These are phyloP conservation scores for Asobara japonica DNA, from an alignment of 1,140 invertebrate genomes.

Conservation along the genomic window DNA sequence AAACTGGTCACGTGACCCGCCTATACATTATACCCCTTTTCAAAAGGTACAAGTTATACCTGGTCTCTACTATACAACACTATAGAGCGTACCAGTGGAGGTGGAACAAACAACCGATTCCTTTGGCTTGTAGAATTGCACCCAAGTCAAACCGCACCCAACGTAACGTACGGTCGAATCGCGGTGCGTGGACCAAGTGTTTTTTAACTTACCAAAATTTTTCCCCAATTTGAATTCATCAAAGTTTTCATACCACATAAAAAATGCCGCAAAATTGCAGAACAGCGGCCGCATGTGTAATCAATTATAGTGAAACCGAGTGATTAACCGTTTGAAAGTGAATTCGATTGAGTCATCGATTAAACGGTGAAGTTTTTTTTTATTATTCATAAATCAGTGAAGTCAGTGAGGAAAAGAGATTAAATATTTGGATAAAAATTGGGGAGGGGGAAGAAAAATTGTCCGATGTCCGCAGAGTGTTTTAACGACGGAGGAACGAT, in stretches of 20 bases:
- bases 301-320: background rate
- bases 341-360: background rate
- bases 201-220: background rate
- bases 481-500: background rate
- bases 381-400: background rate
- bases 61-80: background rate
- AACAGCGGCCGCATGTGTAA: background rate
- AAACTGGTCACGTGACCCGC: conserved; percentile 38
- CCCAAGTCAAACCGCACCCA: conserved; percentile 57
- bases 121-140: conserved; percentile 38
- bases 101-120: background rate
- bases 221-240: background rate
- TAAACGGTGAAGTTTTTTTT: no score
- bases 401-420: background rate
- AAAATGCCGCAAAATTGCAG: background rate
- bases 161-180: background rate
- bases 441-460: no score
- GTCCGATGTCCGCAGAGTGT: no score
- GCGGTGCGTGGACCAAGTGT: background rate
- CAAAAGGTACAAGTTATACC: conserved; percentile 25
- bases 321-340: background rate
- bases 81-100: no score
- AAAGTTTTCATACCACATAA: background rate
- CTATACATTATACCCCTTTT: conserved; percentile 48
- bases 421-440: background rate